Conservation (phyloP, 2,888 invertebrate species). For the Sicus ferrugineus region DNA sequence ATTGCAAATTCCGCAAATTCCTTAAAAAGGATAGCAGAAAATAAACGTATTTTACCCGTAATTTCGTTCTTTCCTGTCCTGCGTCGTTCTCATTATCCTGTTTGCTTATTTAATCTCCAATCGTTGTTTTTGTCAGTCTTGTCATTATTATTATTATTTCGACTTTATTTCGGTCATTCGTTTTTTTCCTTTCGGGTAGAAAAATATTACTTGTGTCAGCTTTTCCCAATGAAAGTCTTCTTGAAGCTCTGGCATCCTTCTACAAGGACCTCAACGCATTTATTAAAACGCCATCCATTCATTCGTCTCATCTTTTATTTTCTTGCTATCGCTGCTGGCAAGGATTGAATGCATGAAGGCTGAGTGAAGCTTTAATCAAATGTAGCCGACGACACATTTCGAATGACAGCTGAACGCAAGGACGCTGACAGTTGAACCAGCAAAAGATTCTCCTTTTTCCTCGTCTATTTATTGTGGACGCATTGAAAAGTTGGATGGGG, state of each 20-base stretch:
- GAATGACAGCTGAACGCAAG: conserved; percentile 25
- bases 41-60: too few relatives aligned
- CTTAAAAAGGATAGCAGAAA: too few relatives aligned
- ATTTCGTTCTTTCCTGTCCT: too few relatives aligned
- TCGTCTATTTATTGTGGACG: background rate
- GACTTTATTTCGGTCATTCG: too few relatives aligned
- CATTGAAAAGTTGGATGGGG: too few relatives aligned
- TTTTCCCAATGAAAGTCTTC: conserved; percentile 21
- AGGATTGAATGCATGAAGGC: background rate
- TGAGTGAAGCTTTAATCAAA: background rate
- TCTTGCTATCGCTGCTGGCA: background rate
- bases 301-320: background rate
- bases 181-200: too few relatives aligned
- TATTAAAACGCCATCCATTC: conserved; percentile 19
- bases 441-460: conserved; percentile 5
- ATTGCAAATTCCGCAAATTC: too few relatives aligned
- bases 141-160: too few relatives aligned
- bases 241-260: conserved; percentile 11
- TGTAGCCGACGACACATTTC: background rate
- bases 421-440: conserved; percentile 13
- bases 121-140: too few relatives aligned
- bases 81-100: too few relatives aligned
- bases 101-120: too few relatives aligned
- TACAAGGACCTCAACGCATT: conserved; percentile 23
- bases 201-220: conserved; percentile 31